Evolutionary conservation across 2,113 vertebrate genomes (phyloP).

Genomic region (Brienomyrus brachyistius): DNA sequence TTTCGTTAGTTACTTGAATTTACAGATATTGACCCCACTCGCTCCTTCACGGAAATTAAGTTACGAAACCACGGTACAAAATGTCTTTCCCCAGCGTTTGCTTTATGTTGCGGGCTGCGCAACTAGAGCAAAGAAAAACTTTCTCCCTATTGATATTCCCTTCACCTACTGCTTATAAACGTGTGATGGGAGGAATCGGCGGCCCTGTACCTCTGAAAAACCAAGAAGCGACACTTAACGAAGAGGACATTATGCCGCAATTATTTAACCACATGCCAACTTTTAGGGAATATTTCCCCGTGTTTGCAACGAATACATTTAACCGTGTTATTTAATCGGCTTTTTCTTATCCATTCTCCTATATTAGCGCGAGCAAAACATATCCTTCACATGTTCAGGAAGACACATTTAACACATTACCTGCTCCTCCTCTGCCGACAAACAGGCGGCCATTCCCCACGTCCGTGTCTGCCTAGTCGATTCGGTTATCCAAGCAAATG

Average conservation of each 20-base stretch:
- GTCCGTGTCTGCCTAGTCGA: conserved; percentile 23
- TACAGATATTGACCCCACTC: not conserved
- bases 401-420: conserved; percentile 34
- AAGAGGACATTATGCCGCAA: not conserved
- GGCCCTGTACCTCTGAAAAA: not conserved
- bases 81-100: conserved; percentile 16
- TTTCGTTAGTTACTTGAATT: not conserved
- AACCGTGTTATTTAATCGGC: not conserved
- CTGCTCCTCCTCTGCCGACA: conserved; percentile 65
- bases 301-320: too few species aligned
- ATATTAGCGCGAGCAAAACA: not conserved
- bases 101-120: not conserved
- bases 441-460: conserved; percentile 58
- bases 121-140: conserved; percentile 6
- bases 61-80: conserved; percentile 15
- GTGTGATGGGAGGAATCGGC: not conserved
- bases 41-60: not conserved
- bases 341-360: not conserved
- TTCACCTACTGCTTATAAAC: not conserved
- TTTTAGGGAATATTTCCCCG: not conserved
- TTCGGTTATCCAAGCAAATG: conserved; percentile 21
- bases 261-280: not conserved
- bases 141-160: not conserved
- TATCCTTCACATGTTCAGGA: not conserved
- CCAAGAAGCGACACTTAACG: not conserved